Conservation (phyloP, 2,113 vertebrate genomes). For the Petromus typicus region DNA sequence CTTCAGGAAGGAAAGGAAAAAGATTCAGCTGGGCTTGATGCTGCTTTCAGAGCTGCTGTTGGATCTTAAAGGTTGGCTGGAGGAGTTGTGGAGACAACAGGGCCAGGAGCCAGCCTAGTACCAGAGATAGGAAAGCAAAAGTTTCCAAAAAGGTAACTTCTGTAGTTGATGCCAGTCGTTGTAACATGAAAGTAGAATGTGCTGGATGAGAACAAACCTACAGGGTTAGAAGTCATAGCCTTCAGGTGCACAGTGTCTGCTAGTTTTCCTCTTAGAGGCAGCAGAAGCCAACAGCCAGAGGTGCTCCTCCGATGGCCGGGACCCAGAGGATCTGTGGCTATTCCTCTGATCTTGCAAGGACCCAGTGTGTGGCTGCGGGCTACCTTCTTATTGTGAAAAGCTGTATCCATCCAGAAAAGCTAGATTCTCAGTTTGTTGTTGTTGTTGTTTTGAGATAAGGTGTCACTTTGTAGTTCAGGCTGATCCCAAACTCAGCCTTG, state of each 20-base stretch:
- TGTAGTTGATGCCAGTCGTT: neutral
- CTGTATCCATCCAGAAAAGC: neutral
- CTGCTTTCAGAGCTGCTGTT: constrained; percentile 7
- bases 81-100: neutral
- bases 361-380: neutral
- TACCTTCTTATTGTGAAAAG: neutral
- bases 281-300: neutral
- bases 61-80: neutral
- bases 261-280: neutral
- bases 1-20: neutral
- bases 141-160: neutral
- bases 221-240: neutral
- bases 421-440: no score
- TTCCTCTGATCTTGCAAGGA: neutral
- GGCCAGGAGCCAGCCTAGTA: neutral
- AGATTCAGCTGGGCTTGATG: neutral
- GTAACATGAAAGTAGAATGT: neutral
- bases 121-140: neutral
- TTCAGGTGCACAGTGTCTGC: neutral
- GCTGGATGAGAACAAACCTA: neutral
- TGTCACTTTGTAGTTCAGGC: no score
- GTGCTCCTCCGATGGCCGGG: rapidly evolving
- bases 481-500: no score
- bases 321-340: rapidly evolving
- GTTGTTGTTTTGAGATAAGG: no score